Evolutionary conservation across 2,888 invertebrate genomes (phyloP).

Genomic region (Poecilus cupreus): DNA sequence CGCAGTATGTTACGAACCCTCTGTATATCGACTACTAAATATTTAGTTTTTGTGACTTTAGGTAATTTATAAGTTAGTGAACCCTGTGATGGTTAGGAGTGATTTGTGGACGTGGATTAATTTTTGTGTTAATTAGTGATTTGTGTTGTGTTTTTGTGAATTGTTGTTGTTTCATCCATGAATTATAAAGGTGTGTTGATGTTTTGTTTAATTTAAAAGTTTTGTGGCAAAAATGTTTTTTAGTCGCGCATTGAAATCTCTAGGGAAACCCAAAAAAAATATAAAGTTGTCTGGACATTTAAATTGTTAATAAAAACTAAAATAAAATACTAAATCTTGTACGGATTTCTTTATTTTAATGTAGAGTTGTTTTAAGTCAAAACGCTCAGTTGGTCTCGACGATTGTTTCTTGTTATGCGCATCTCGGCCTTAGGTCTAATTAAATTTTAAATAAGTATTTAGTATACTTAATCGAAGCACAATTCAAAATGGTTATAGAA

Average conservation of each 20-base stretch:
- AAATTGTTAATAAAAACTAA: no score
- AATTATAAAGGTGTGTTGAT: conserved; percentile 21
- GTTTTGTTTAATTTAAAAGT: conserved; percentile 5
- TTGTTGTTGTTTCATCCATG: not conserved
- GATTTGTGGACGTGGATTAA: conserved; percentile 7
- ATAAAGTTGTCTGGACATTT: no score
- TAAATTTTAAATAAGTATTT: no score
- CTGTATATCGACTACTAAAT: not conserved
- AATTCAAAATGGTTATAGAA: no score
- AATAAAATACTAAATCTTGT: no score
- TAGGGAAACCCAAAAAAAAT: not conserved
- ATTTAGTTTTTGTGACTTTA: conserved; percentile 6
- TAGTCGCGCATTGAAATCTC: conserved; percentile 3
- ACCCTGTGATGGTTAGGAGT: conserved; percentile 4
- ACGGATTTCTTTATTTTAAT: no score
- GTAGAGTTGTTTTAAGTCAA: no score
- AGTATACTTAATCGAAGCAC: no score
- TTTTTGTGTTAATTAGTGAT: conserved; percentile 12
- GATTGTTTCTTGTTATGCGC: no score
- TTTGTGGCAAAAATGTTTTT: not conserved
- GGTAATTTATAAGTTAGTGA: not conserved
- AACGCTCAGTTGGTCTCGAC: no score
- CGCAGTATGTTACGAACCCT: not conserved
- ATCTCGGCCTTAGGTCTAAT: no score
- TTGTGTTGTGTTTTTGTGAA: conserved; percentile 17